These are phyloP conservation scores for Cheilosia variabilis DNA, from an alignment of 2,888 invertebrate genomes.

Conservation along the genomic window DNA sequence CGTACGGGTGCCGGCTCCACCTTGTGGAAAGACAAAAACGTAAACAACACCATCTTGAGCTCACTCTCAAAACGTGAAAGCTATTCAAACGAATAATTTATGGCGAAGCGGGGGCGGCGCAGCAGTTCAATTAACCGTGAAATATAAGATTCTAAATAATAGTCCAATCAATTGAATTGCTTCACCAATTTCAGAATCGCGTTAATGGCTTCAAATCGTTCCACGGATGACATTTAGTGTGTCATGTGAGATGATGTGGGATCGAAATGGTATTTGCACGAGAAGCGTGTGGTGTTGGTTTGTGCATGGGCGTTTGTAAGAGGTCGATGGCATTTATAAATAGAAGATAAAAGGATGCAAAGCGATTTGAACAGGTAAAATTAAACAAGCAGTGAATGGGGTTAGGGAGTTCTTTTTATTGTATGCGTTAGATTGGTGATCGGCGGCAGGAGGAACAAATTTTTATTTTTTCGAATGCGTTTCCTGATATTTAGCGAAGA, in stretches of 20 bases:
- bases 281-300: background rate
- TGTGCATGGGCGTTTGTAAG: constrained; percentile 34
- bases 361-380: no score
- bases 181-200: constrained; percentile 31
- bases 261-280: constrained; percentile 44
- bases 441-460: no score
- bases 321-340: constrained; percentile 37
- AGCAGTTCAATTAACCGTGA: constrained; percentile 32
- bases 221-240: constrained; percentile 45
- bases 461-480: no score
- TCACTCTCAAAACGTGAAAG: background rate
- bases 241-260: constrained; percentile 45
- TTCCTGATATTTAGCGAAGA: no score
- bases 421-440: no score
- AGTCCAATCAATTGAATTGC: constrained; percentile 36
- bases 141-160: constrained; percentile 40
- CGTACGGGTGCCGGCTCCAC: background rate
- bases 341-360: background rate
- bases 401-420: no score
- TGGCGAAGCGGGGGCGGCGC: background rate
- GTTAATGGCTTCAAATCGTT: constrained; percentile 43
- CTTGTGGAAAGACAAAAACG: background rate
- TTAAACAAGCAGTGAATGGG: no score
- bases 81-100: no score
- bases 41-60: constrained; percentile 33